Evolutionary conservation across 2,797 vertebrate species (phyloP).

Genomic region (Cheirogaleus major): DNA sequence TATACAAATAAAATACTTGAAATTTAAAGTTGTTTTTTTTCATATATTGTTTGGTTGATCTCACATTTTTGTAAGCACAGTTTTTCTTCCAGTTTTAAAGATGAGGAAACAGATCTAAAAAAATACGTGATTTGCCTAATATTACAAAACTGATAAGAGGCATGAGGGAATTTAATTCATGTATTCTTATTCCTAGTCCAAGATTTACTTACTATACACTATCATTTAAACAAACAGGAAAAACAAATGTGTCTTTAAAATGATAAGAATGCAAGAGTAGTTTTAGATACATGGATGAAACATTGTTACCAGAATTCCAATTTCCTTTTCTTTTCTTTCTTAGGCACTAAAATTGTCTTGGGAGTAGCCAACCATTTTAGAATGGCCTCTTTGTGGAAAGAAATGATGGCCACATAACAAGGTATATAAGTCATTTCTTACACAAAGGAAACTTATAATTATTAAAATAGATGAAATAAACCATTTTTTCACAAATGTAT

Average conservation of each 20-base stretch:
- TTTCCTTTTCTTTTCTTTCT: not conserved
- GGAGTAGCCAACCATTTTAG: not conserved
- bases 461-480: conserved; percentile 30
- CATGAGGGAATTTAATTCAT: not conserved
- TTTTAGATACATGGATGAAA: not conserved
- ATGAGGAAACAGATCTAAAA: not conserved
- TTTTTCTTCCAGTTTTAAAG: not conserved
- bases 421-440: conserved; percentile 24
- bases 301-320: not conserved
- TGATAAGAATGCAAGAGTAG: not conserved
- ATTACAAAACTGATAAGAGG: not conserved
- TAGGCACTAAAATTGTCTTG: not conserved
- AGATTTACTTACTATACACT: not conserved
- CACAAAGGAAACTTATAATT: not conserved
- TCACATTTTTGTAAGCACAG: not conserved
- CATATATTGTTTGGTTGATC: not conserved
- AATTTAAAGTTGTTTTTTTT: not conserved
- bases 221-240: not conserved
- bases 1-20: not conserved
- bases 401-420: not conserved
- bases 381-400: not conserved
- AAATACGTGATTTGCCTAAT: not conserved
- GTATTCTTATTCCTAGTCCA: not conserved
- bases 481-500: not conserved
- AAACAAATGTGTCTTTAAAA: not conserved